Evolutionary conservation across 1,140 invertebrate species (phyloP), one percentile per base, ranked within the genome.

Genomic region (Phthorimaea operculella): DNA sequence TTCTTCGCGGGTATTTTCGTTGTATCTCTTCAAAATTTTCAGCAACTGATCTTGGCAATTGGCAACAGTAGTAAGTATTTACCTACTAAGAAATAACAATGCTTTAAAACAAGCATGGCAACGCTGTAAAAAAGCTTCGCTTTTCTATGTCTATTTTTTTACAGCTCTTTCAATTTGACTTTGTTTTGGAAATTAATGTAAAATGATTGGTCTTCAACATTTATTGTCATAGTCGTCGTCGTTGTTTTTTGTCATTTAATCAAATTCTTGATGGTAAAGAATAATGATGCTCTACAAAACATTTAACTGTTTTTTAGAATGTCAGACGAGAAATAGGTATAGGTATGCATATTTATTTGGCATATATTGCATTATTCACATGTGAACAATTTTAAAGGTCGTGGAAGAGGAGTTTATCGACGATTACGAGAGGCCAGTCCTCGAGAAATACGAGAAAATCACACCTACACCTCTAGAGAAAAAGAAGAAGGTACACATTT

Each of bases 381-480:
- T 28, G 6, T 28, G 2, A 4, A 28, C 15, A 42, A 59, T 66
- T 65, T 75, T 72, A 54, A 80, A 83, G 67, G 90, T 90, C 55
- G 86, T 87, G 21, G 87, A 87, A 58, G 85, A 76, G 59, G 76
- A 84, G 58, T 82, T 83, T 66, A 62, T 83, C 63, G 80, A 83
- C 33, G 90, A 91, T 76, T 91, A 91, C 66, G 90, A 91, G 57
- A 87, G 89, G 58, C 80, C 90, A 4, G 90, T 90, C 7, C 85
- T 91, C 14, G 90, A 91, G 70, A 90, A 90, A 80, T 90, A 87
- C 64, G 86, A 88, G 58, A 87, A 87, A 72, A 83, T 87, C 28
- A 72, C 83, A 68, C 83, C 85, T 21, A 86, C 83, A 68, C 82
- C 83, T 11, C 57, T 67, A 55, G 79, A 84, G 64, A 86, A 84